Percentiles rank a stretch among this genome's conserved stretches.
Evolutionary conservation across 2,113 vertebrate genomes (phyloP).

Genomic region (Neodon shergylaensis): DNA sequence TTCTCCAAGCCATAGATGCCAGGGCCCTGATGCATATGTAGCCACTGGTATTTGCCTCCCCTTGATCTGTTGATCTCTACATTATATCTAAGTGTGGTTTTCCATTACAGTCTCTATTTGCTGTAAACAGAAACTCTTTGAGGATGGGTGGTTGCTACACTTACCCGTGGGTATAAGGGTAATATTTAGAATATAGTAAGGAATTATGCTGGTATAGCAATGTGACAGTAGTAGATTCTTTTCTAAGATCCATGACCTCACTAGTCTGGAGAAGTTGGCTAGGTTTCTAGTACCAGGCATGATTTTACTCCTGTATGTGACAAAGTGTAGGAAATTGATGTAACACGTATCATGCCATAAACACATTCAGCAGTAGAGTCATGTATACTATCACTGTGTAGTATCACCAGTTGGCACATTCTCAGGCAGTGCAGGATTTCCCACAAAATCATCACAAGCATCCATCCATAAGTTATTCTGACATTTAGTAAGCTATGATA

Average conservation of each 20-base stretch:
- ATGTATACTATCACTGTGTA: too few relatives aligned
- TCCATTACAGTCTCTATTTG: not conserved
- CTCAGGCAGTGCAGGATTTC: not conserved
- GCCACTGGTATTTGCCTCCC: not conserved
- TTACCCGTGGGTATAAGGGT: not conserved
- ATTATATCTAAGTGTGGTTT: not conserved
- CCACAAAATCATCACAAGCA: not conserved
- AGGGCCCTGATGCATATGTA: not conserved
- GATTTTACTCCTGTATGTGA: not conserved
- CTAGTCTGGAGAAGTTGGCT: not conserved
- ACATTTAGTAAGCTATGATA: not conserved
- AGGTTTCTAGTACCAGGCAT: not conserved
- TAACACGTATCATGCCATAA: not conserved
- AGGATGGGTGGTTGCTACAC: not conserved
- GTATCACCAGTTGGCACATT: not conserved
- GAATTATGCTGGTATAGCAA: not conserved
- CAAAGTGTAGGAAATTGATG: not conserved
- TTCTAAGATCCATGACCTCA: not conserved
- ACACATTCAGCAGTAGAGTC: too few relatives aligned
- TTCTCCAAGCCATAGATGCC: not conserved
- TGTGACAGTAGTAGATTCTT: not conserved
- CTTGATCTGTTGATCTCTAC: not conserved
- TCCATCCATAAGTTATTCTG: not conserved
- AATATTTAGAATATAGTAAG: not conserved
- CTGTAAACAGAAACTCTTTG: not conserved